Percentiles rank a stretch among this genome's conserved stretches.
Evolutionary conservation across 2,113 vertebrate species (phyloP).

Genomic region (Coturnix japonica): DNA sequence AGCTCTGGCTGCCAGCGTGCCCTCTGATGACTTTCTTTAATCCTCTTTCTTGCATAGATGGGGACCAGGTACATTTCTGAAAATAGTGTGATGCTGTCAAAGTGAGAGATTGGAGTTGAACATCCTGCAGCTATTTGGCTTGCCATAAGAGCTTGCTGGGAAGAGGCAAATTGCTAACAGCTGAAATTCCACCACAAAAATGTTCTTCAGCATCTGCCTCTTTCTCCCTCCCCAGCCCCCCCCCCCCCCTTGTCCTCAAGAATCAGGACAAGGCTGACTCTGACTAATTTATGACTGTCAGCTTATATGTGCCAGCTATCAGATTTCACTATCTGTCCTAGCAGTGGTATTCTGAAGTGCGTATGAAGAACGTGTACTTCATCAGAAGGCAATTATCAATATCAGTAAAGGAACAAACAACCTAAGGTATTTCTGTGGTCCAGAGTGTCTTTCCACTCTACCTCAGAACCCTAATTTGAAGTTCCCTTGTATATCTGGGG

Average conservation of each 20-base stretch:
- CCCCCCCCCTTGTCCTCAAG: neutral
- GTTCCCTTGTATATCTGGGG: neutral
- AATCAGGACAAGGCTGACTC: slow-evolving; percentile 32
- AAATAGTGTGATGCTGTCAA: accelerated
- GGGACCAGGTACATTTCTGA: neutral
- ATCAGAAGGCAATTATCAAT: slow-evolving; percentile 3
- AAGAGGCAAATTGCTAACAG: neutral
- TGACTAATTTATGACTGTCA: slow-evolving; percentile 54
- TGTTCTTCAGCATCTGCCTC: neutral
- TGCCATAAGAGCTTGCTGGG: neutral
- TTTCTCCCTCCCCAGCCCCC: neutral
- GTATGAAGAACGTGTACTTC: slow-evolving; percentile 26
- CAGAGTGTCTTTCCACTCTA: neutral
- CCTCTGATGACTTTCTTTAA: neutral
- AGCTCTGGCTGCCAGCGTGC: neutral
- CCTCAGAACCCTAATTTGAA: neutral
- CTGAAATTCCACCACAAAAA: slow-evolving; percentile 3
- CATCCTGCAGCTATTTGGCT: neutral
- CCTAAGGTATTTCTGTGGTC: neutral
- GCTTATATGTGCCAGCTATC: slow-evolving; percentile 16
- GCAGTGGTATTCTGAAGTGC: slow-evolving; percentile 4
- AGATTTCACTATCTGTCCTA: slow-evolving; percentile 24
- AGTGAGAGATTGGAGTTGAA: neutral
- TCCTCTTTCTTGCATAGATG: neutral
- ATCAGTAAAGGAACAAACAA: neutral